Percentiles rank a stretch among this genome's conserved stretches.
Conservation (phyloP, 2,113 vertebrate species). For the Hemicordylus capensis region DNA sequence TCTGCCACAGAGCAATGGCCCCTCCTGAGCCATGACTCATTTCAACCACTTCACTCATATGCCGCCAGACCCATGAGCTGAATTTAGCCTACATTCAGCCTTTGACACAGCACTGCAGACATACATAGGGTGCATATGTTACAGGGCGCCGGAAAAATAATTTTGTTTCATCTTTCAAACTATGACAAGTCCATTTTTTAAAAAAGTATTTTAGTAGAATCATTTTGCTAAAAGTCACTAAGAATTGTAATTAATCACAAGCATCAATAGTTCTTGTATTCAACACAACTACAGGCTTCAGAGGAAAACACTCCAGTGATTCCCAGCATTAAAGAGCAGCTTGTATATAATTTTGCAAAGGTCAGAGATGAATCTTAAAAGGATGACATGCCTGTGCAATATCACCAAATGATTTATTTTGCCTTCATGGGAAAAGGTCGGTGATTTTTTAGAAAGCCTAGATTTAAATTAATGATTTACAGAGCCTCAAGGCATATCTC, state of each 20-base stretch:
- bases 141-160: no score
- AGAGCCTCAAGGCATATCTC: background rate
- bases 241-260: background rate
- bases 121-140: no score
- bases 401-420: background rate
- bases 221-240: background rate
- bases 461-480: background rate
- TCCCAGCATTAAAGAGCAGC: background rate
- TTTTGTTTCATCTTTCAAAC: background rate
- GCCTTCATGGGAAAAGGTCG: slow-evolving; percentile 2
- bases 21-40: background rate
- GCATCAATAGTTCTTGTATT: background rate
- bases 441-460: background rate
- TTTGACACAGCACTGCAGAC: background rate
- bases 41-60: background rate
- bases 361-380: accelerated
- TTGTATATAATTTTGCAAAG: background rate
- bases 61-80: background rate
- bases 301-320: background rate
- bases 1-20: background rate
- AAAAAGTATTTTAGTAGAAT: background rate
- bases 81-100: background rate
- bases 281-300: slow-evolving; percentile 18
- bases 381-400: background rate
- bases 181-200: background rate